These are phyloP conservation scores for Brachionus angularis DNA, from an alignment of 1,140 invertebrate species.

Conservation along the genomic window DNA sequence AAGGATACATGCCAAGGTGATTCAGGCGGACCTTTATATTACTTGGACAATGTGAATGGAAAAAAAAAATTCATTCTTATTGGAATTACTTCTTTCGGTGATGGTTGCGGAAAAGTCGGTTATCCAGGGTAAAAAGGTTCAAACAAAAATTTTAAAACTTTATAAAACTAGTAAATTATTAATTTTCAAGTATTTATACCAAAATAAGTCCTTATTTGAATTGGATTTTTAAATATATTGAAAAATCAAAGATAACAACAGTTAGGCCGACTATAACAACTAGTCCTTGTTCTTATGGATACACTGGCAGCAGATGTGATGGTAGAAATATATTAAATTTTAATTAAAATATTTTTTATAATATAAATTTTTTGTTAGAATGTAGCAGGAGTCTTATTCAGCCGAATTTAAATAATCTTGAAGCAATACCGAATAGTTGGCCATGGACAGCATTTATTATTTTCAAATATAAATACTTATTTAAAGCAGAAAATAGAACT, in stretches of 20 bases:
- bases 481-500: neutral
- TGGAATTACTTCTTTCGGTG: slow-evolving; percentile 20
- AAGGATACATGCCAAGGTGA: slow-evolving; percentile 29
- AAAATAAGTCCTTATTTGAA: neutral
- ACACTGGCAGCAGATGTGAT: no score
- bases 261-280: no score
- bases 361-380: no score
- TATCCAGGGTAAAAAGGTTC: neutral
- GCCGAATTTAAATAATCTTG: no score
- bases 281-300: no score
- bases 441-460: neutral
- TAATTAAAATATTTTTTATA: no score
- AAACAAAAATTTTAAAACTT: neutral
- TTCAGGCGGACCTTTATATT: slow-evolving; percentile 22
- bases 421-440: slow-evolving; percentile 30
- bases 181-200: slow-evolving; percentile 14
- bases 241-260: no score
- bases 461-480: slow-evolving; percentile 5
- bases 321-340: no score
- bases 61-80: slow-evolving; percentile 3
- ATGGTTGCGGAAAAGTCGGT: neutral
- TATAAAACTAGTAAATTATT: slow-evolving; percentile 13
- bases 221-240: no score
- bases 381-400: no score
- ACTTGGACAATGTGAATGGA: neutral